Conservation (phyloP, 1,140 invertebrate genomes). For the Drosophila ercepeae region DNA sequence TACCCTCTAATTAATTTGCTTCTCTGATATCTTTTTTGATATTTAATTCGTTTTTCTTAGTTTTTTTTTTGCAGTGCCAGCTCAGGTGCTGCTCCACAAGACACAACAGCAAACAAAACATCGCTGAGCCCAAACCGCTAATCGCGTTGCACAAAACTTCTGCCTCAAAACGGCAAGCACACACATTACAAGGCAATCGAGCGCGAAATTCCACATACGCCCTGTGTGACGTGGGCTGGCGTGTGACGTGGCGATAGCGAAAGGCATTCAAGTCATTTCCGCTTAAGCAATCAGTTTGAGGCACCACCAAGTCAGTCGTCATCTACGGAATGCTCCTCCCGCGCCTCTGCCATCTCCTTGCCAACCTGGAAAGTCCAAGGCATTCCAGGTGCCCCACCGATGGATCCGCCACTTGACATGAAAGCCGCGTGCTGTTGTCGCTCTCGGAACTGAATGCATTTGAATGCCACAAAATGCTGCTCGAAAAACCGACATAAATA, state of each 20-base stretch:
- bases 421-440: slow-evolving; percentile 58
- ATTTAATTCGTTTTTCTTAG: background rate
- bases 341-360: background rate
- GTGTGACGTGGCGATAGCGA: slow-evolving; percentile 43
- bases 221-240: slow-evolving; percentile 53
- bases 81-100: slow-evolving; percentile 28
- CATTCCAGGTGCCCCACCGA: slow-evolving; percentile 1
- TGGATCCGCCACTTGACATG: slow-evolving; percentile 55
- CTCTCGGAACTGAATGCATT: slow-evolving; percentile 38
- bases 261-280: slow-evolving; percentile 80
- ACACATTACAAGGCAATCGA: slow-evolving; percentile 56
- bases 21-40: background rate
- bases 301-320: slow-evolving; percentile 40
- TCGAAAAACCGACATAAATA: slow-evolving; percentile 75
- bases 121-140: slow-evolving; percentile 64
- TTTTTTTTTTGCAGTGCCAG: background rate
- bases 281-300: slow-evolving; percentile 73
- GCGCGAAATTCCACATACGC: slow-evolving; percentile 79
- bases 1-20: too few species aligned
- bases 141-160: slow-evolving; percentile 78
- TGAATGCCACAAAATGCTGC: slow-evolving; percentile 76
- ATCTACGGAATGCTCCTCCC: slow-evolving; percentile 12
- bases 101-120: slow-evolving; percentile 68
- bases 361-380: background rate
- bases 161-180: slow-evolving; percentile 22